Conservation (phyloP, 2,888 invertebrate genomes). For the Candidula unifasciata region DNA sequence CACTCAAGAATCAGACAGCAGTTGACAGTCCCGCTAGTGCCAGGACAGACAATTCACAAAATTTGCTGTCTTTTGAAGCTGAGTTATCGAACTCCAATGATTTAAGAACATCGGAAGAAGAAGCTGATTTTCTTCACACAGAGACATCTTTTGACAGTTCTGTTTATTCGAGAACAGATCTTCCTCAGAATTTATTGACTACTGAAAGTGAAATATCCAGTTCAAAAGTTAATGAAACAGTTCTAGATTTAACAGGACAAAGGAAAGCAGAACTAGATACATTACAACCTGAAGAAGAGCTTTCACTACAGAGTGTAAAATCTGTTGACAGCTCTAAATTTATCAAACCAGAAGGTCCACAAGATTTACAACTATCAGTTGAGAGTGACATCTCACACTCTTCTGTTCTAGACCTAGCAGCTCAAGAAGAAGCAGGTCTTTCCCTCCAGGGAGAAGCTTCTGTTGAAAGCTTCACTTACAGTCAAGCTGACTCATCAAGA, state of each 20-base stretch:
- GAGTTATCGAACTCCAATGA: slow-evolving; percentile 20
- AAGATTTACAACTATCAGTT: not conserved
- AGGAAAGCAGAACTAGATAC: not conserved
- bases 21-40: not conserved
- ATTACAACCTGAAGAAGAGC: not conserved
- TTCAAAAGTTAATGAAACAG: not conserved
- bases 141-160: not conserved
- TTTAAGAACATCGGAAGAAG: not conserved
- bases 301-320: not conserved
- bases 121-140: not conserved
- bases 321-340: not conserved
- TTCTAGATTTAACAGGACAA: not conserved
- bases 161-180: not conserved
- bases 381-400: not conserved
- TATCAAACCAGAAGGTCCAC: not conserved
- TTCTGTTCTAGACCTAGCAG: not conserved
- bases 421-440: not conserved
- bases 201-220: not conserved
- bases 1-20: not conserved
- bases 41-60: not conserved
- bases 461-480: not conserved
- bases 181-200: not conserved
- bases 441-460: not conserved
- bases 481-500: not conserved
- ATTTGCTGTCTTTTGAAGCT: slow-evolving; percentile 15